Evolutionary conservation across 2,113 vertebrate species (phyloP).

Genomic region (Vulpes lagopus): DNA sequence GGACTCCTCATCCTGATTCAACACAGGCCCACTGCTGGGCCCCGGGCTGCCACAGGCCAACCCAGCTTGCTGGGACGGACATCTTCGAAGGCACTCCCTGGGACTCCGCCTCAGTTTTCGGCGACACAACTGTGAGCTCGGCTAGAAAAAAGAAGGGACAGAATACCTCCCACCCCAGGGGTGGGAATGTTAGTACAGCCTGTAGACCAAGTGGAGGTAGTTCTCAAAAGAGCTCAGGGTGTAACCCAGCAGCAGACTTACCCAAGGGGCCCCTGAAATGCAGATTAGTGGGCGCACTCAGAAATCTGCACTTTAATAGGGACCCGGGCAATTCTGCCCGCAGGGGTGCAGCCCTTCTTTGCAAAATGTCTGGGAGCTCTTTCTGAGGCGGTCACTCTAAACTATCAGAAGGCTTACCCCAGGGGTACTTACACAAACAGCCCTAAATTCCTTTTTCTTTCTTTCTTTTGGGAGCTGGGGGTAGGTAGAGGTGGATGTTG

Average conservation of each 20-base stretch:
- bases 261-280: background rate
- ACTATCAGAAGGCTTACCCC: background rate
- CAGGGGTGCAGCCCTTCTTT: background rate
- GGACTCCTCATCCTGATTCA: no score
- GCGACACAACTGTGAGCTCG: background rate
- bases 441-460: background rate
- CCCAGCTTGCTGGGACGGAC: background rate
- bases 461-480: background rate
- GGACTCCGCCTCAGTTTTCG: background rate
- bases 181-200: no score
- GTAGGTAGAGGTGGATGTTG: background rate
- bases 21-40: background rate
- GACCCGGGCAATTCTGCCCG: fast-evolving
- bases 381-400: background rate
- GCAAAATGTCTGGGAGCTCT: background rate
- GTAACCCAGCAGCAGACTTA: background rate
- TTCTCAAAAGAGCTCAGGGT: background rate
- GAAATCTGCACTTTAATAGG: conserved; percentile 52
- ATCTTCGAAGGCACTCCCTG: background rate
- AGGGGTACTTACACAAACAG: background rate
- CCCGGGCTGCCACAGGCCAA: background rate
- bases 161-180: background rate
- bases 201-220: background rate
- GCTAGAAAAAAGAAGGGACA: background rate
- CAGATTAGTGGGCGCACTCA: background rate